A percentile compares a stretch with the other conserved stretches of the same genome.
Conservation (phyloP, 1,140 invertebrate genomes). For the Nasonia giraulti region DNA sequence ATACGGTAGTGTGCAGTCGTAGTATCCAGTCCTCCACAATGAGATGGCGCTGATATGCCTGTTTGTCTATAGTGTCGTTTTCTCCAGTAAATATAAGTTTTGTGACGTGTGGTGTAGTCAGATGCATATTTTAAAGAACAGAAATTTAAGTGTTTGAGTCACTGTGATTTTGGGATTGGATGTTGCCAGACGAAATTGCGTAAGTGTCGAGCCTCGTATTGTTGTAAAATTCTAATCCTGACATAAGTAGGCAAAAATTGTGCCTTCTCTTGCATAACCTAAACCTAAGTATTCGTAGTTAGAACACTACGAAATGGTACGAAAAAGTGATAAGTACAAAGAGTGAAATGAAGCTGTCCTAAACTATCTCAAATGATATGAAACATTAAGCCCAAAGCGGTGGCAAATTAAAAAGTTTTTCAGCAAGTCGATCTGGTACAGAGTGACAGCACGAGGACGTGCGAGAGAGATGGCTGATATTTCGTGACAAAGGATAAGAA, state of each 20-base stretch:
- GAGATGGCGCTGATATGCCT: neutral
- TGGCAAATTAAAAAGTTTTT: neutral
- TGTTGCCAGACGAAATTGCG: neutral
- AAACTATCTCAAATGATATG: neutral
- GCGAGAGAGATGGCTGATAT: neutral
- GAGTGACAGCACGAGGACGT: neutral
- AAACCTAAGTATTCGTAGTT: neutral
- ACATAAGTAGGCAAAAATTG: neutral
- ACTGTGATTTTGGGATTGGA: neutral
- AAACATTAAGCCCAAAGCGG: neutral
- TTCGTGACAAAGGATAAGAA: neutral
- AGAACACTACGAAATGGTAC: neutral
- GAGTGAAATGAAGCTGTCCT: neutral
- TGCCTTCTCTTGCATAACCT: slow-evolving; percentile 1
- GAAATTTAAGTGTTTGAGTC: neutral
- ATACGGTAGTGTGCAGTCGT: neutral
- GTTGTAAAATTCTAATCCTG: neutral
- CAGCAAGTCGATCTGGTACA: neutral
- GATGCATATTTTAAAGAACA: neutral
- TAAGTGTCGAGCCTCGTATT: neutral
- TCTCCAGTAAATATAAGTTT: neutral
- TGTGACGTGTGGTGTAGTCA: slow-evolving; percentile 2
- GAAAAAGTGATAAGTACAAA: neutral
- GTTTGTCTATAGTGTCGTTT: neutral
- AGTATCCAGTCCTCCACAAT: neutral